Evolutionary conservation across 2,888 invertebrate species (phyloP), one percentile per base, ranked within the genome.

Genomic region (Nemoura dubitans): DNA sequence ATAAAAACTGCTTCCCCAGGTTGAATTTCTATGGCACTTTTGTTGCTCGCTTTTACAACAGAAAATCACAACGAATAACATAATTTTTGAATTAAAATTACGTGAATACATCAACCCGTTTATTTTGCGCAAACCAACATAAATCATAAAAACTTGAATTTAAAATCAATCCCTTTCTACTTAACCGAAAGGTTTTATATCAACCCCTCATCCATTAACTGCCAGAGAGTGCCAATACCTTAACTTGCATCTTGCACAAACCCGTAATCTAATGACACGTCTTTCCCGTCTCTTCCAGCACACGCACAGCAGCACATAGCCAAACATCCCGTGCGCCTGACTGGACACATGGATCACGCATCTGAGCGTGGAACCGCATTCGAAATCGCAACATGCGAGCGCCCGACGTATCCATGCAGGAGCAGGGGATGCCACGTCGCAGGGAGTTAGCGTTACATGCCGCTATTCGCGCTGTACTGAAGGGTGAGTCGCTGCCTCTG

Each of bases 361-460:
- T 78, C 28, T 28, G 78, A 21, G 26, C 26, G 78, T 26, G 78
- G 28, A 78, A 78, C 78, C 78, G 26, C 78, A 78, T 78, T 28
- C 5, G 27, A 26, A 78, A 78, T 78, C 78, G 28, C 2, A 78
- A 78, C 78, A 78, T 78, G 78, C 78, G 78, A 78, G 27, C 78
- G 0, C n/a, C 30, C 28, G 81, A 14, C 36, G 36, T 36, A 36
- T 3, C 5, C 10, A 36, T 36, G 10, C 36, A 10, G 10, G 10
- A 3, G 36, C 3, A 36, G 36, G 36, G 36, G 10, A 6, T 3
- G 36, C 36, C 36, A 81, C 28, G 29, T n/a, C 81, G 30, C 28
- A 28, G 28, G 81, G 30, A 10, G 16, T 80, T 27, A 25, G 30
- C 81, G 30, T 30, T 27, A 30, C 29, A 30, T 5, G 30, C 14